phyloP scores from a whole-genome alignment of 2,113 vertebrate species.

The Zosterops lateralis region DNA sequence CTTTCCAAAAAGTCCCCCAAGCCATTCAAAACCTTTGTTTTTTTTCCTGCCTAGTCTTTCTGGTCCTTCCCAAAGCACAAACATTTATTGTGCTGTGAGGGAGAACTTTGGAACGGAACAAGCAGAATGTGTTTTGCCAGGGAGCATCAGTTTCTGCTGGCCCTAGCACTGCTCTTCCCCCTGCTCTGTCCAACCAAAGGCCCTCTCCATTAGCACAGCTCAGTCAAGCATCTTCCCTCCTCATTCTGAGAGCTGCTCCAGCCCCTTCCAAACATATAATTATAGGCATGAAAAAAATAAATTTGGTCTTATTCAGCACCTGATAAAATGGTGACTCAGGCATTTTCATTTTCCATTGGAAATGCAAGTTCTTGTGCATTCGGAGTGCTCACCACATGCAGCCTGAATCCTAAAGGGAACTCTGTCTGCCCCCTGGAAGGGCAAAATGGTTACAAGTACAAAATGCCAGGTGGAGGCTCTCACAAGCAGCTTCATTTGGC shows the following conservation, averaged over 20 bases:
- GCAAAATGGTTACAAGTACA: not conserved
- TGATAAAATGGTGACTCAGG: conserved; percentile 55
- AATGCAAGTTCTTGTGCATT: not conserved
- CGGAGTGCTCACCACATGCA: not conserved
- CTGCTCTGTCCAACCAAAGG: not conserved
- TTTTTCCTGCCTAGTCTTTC: not conserved
- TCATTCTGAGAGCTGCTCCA: not conserved
- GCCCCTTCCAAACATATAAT: not conserved
- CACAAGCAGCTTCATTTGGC: not conserved
- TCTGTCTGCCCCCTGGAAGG: not conserved
- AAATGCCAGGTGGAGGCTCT: not conserved
- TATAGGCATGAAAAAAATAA: conserved; percentile 22
- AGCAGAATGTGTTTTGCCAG: not conserved
- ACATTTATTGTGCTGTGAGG: not conserved
- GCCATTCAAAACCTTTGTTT: not conserved
- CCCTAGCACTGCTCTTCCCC: not conserved
- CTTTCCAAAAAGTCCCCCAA: not conserved
- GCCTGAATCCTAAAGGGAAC: not conserved
- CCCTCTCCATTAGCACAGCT: not conserved
- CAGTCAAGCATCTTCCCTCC: not conserved
- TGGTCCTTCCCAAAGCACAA: not conserved
- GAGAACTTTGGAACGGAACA: not conserved
- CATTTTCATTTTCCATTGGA: conserved; percentile 36
- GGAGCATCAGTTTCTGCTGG: not conserved
- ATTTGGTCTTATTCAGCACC: conserved; percentile 28